These are phyloP conservation scores for Drosophila hamatofila DNA, from an alignment of 2,888 invertebrate genomes.

Conservation along the genomic window DNA sequence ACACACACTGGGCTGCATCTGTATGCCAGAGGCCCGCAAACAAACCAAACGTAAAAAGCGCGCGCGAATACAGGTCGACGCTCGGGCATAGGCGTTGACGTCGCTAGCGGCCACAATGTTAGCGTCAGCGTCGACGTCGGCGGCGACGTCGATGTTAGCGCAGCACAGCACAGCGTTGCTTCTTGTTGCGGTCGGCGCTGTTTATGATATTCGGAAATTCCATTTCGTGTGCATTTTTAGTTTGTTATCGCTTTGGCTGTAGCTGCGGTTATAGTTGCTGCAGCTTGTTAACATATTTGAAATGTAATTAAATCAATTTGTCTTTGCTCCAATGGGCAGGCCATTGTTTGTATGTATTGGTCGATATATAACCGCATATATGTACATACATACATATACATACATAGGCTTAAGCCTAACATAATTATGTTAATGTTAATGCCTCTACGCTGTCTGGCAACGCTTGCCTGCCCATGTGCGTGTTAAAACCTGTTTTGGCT, in stretches of 20 bases:
- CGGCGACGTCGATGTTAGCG: neutral
- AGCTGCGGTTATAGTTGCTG: slow-evolving; percentile 29
- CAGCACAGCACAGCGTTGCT: slow-evolving; percentile 31
- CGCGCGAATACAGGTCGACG: slow-evolving; percentile 81
- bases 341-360: slow-evolving; percentile 3
- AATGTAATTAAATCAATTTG: slow-evolving; percentile 69
- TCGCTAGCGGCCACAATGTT: slow-evolving; percentile 9
- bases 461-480: slow-evolving; percentile 48
- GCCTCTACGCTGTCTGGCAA: slow-evolving; percentile 45
- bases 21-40: slow-evolving; percentile 41
- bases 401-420: slow-evolving; percentile 24
- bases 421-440: slow-evolving; percentile 51
- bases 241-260: slow-evolving; percentile 51
- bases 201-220: slow-evolving; percentile 80
- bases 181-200: slow-evolving; percentile 56
- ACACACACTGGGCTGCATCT: slow-evolving; percentile 12
- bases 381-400: neutral
- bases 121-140: slow-evolving; percentile 18
- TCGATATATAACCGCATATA: neutral
- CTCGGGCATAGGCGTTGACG: slow-evolving; percentile 62
- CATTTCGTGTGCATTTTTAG: slow-evolving; percentile 66
- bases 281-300: slow-evolving; percentile 60
- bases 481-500: slow-evolving; percentile 52
- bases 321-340: slow-evolving; percentile 49
- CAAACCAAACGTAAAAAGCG: slow-evolving; percentile 76